Conservation (phyloP, 2,113 vertebrate species). For the Chunga burmeisteri region DNA sequence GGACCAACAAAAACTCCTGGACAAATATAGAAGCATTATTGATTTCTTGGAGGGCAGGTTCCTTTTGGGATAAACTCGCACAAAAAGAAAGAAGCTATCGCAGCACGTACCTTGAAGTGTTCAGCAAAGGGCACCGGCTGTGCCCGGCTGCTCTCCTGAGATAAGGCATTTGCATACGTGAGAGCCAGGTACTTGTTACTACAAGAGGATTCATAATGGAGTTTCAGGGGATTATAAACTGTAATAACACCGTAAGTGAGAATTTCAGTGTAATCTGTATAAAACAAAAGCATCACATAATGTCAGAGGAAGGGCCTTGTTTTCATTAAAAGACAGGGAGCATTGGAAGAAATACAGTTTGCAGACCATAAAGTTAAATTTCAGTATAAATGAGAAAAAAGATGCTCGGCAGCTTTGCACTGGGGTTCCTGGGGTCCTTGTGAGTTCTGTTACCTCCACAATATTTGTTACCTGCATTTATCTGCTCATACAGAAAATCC, state of each 20-base stretch:
- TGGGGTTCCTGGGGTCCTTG: neutral
- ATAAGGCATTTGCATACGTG: neutral
- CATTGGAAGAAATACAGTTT: neutral
- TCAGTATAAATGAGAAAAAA: neutral
- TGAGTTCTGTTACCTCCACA: neutral
- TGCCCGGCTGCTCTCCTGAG: neutral
- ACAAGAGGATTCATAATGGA: neutral
- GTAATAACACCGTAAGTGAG: neutral
- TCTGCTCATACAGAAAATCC: neutral
- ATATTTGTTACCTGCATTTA: neutral
- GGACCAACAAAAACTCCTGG: neutral
- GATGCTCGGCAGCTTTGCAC: neutral
- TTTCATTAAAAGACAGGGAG: neutral
- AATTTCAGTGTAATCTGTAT: neutral
- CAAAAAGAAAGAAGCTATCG: neutral
- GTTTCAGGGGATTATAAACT: neutral
- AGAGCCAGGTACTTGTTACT: neutral
- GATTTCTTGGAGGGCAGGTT: neutral
- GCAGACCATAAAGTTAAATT: neutral
- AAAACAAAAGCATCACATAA: neutral
- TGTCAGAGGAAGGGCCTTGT: neutral
- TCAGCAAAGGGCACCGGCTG: neutral
- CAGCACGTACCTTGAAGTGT: neutral
- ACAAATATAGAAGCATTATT: conserved; percentile 6
- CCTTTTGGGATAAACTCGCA: neutral